Percentiles rank a stretch among this genome's conserved stretches.
Evolutionary conservation across 2,797 vertebrate species (phyloP).

Genomic region (Squalus acanthias): DNA sequence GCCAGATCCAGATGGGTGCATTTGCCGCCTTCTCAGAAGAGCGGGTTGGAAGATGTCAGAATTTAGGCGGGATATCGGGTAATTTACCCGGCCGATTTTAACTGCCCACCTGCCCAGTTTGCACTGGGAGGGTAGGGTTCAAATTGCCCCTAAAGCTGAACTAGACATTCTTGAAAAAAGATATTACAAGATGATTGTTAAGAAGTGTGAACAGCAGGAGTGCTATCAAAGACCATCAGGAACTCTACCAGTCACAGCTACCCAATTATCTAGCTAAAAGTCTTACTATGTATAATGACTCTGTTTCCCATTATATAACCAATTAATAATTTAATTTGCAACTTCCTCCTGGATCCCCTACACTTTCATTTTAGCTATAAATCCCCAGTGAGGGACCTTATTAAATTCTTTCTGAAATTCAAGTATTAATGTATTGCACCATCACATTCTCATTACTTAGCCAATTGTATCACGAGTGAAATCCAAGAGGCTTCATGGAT

Average conservation of each 20-base stretch:
- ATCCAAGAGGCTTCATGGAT: not conserved
- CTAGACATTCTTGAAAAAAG: not conserved
- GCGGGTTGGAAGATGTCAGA: too few species aligned
- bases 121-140: not conserved
- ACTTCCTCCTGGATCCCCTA: not conserved
- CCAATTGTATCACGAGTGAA: not conserved
- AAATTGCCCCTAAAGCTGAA: not conserved
- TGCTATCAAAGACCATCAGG: not conserved
- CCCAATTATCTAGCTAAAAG: not conserved
- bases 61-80: too few species aligned
- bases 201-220: not conserved
- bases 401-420: not conserved
- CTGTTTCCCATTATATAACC: constrained; percentile 17
- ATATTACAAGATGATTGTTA: not conserved
- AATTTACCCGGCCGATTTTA: not conserved
- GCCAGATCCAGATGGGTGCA: too few species aligned
- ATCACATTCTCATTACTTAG: not conserved
- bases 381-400: not conserved
- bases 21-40: too few species aligned
- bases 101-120: not conserved
- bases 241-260: not conserved
- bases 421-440: not conserved
- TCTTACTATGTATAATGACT: not conserved
- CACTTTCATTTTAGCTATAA: not conserved
- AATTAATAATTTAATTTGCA: constrained; percentile 26